phyloP scores from a whole-genome alignment of 2,888 invertebrate species.

The Polietes domitor region DNA sequence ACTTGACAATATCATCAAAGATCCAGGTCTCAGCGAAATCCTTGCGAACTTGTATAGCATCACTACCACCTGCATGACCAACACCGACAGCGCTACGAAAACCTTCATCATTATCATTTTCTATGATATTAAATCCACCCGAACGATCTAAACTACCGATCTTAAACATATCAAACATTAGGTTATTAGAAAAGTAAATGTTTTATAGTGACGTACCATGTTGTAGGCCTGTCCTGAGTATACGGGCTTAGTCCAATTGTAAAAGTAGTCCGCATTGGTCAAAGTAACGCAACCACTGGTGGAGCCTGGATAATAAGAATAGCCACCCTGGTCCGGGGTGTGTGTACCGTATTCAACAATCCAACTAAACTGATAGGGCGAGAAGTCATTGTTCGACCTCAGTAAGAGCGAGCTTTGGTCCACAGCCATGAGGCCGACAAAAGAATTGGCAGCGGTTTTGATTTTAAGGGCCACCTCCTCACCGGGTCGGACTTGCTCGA shows the following conservation, averaged over 20 bases:
- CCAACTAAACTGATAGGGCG: constrained; percentile 83
- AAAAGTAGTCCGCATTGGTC: constrained; percentile 78
- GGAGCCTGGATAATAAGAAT: constrained; percentile 76
- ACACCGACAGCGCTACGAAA: constrained; percentile 24
- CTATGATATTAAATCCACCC: constrained; percentile 29
- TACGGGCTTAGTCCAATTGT: constrained; percentile 73
- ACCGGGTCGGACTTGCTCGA: constrained; percentile 88
- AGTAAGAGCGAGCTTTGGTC: constrained; percentile 91
- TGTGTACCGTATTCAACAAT: constrained; percentile 85
- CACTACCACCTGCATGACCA: neutral
- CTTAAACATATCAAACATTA: too few species aligned
- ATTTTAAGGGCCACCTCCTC: constrained; percentile 89
- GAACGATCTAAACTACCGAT: too few species aligned
- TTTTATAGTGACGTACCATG: constrained; percentile 48
- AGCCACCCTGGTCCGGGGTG: constrained; percentile 78
- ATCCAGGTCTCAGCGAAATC: constrained; percentile 89
- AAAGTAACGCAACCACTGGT: constrained; percentile 76
- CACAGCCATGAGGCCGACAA: constrained; percentile 92
- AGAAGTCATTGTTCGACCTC: constrained; percentile 84
- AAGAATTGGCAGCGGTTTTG: constrained; percentile 92
- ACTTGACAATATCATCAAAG: constrained; percentile 81
- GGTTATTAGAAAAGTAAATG: constrained; percentile 42
- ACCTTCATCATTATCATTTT: constrained; percentile 35
- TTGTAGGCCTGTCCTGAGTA: constrained; percentile 8
- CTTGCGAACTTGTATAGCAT: constrained; percentile 80